These are phyloP conservation scores for Calliphora vomitoria DNA, from an alignment of 2,888 invertebrate genomes.

Conservation along the genomic window DNA sequence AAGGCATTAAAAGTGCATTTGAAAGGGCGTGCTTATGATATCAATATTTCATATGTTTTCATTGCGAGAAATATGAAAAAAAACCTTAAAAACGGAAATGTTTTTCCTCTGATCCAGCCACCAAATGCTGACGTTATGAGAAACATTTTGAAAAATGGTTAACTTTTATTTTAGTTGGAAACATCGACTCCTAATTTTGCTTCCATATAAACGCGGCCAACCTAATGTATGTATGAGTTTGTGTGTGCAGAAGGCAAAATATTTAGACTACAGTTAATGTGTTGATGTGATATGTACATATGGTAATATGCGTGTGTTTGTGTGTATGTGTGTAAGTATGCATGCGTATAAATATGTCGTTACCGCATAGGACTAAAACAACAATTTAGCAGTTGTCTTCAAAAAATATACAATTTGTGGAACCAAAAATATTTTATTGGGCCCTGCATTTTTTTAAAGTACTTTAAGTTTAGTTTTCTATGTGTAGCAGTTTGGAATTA, in stretches of 20 bases:
- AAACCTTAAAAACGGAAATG: too few species aligned
- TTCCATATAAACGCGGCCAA: too few species aligned
- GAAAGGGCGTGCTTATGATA: too few species aligned
- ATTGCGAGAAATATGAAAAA: too few species aligned
- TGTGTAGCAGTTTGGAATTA: background rate
- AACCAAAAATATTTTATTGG: background rate
- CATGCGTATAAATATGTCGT: background rate
- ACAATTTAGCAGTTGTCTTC: conserved; percentile 44
- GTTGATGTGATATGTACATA: background rate
- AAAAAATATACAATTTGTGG: background rate
- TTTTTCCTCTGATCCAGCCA: too few species aligned
- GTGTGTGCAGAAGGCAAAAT: background rate
- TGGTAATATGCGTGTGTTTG: background rate
- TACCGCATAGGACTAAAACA: conserved; percentile 31
- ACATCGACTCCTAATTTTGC: too few species aligned
- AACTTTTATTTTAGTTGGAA: too few species aligned
- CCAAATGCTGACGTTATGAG: too few species aligned
- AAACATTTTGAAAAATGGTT: too few species aligned
- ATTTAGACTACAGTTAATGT: background rate
- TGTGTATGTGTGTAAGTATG: background rate
- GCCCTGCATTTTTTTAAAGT: background rate
- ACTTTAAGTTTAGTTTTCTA: background rate
- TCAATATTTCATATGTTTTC: too few species aligned
- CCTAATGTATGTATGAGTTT: background rate
- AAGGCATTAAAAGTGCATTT: too few species aligned